A percentile compares a stretch with the other conserved stretches of the same genome.
Conservation (phyloP, 2,113 vertebrate species). For the Turdus rufiventris region DNA sequence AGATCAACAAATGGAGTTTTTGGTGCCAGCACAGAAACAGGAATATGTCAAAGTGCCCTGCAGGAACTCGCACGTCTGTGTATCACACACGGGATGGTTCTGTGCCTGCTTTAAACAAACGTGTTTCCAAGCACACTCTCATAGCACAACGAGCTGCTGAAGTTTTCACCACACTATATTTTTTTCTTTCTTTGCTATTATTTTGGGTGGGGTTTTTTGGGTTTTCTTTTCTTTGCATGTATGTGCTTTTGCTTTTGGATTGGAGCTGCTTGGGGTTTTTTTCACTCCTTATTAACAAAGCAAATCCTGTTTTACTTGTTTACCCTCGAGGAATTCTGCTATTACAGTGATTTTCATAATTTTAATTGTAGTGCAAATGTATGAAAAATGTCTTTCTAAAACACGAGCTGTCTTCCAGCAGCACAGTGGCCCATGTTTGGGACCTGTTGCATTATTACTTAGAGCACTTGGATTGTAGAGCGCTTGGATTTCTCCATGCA, state of each 20-base stretch:
- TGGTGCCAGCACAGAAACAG: not conserved
- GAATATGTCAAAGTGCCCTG: not conserved
- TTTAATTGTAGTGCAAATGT: not conserved
- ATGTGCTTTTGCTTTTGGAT: not conserved
- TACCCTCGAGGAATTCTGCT: slow-evolving; percentile 6
- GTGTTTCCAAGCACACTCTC: not conserved
- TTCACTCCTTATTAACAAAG: not conserved
- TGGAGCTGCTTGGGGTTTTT: not conserved
- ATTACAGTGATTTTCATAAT: slow-evolving; percentile 12
- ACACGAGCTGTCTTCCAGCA: not conserved
- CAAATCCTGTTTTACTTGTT: slow-evolving; percentile 17
- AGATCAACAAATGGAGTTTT: not conserved
- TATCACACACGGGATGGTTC: not conserved
- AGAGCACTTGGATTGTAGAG: not conserved
- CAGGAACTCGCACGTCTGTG: not conserved
- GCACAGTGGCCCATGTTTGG: not conserved
- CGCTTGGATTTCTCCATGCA: not conserved
- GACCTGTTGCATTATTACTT: not conserved
- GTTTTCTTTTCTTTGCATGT: not conserved
- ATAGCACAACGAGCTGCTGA: not conserved
- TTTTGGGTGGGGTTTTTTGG: not conserved
- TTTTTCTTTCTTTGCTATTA: not conserved
- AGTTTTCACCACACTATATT: not conserved
- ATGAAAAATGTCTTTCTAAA: not conserved
- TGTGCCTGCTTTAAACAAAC: not conserved